phyloP scores from a whole-genome alignment of 2,888 invertebrate species.

The Tryphoninae sp. region DNA sequence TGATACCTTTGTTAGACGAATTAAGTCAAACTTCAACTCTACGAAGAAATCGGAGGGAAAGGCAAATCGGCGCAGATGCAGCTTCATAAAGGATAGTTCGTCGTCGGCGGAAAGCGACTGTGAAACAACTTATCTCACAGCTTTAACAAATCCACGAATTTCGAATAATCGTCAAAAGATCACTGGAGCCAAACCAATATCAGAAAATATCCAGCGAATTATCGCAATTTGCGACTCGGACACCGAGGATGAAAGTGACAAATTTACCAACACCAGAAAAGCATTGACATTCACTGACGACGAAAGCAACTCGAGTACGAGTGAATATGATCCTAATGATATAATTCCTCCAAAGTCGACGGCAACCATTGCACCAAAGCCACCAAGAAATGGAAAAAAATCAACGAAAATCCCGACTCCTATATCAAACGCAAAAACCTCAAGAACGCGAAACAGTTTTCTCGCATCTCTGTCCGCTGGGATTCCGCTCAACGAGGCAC shows the following conservation, averaged over 20 bases:
- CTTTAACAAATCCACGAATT: conserved; percentile 71
- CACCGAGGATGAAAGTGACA: conserved; percentile 67
- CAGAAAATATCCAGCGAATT: conserved; percentile 47
- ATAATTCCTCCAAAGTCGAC: conserved; percentile 73
- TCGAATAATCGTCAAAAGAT: conserved; percentile 40
- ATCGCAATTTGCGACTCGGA: conserved; percentile 76
- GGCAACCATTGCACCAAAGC: conserved; percentile 5
- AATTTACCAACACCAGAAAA: conserved; percentile 60
- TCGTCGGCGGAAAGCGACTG: conserved; percentile 70
- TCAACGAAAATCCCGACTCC: conserved; percentile 94
- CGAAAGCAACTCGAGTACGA: conserved; percentile 73
- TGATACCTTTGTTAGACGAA: conserved; percentile 63
- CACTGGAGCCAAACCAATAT: neutral
- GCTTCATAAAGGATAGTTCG: conserved; percentile 75
- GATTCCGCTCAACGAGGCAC: conserved; percentile 84
- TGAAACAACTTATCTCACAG: conserved; percentile 77
- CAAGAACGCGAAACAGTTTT: conserved; percentile 65
- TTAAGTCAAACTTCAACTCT: conserved; percentile 57
- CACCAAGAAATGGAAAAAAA: conserved; percentile 20
- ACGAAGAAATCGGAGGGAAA: conserved; percentile 58
- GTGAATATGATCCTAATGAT: conserved; percentile 79
- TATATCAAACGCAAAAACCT: conserved; percentile 89
- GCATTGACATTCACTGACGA: conserved; percentile 73
- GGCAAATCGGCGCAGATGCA: conserved; percentile 62
- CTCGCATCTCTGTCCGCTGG: conserved; percentile 81